Evolutionary conservation across 2,888 invertebrate genomes (phyloP).

Genomic region (Cinara cedri): DNA sequence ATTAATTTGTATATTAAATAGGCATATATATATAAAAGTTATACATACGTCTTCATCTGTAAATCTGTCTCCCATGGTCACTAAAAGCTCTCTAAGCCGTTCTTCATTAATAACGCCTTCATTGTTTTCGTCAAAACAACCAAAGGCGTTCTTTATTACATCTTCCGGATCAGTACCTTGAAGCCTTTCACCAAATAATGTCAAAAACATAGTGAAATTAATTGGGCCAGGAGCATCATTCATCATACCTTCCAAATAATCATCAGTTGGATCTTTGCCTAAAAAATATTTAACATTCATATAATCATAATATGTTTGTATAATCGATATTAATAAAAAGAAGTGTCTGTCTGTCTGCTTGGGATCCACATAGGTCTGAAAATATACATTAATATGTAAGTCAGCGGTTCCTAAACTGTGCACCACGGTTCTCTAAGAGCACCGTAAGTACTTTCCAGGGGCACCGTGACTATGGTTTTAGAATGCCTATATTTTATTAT

Average conservation of each 20-base stretch:
- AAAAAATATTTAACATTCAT: constrained; percentile 55
- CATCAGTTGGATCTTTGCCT: constrained; percentile 96
- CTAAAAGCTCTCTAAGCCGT: constrained; percentile 89
- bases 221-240: constrained; percentile 98
- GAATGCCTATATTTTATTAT: too few species aligned
- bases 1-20: too few species aligned
- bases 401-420: too few species aligned
- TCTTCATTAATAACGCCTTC: constrained; percentile 91
- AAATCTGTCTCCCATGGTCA: constrained; percentile 96
- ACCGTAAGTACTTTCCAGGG: too few species aligned
- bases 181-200: constrained; percentile 95
- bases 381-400: too few species aligned
- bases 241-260: constrained; percentile 97
- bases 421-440: too few species aligned
- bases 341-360: too few species aligned
- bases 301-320: background rate
- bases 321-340: too few species aligned
- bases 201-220: constrained; percentile 99
- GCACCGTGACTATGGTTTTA: too few species aligned
- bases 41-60: constrained; percentile 85
- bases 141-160: constrained; percentile 99
- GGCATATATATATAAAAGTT: too few species aligned
- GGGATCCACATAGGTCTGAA: too few species aligned
- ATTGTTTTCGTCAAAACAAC: constrained; percentile 98
- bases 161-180: constrained; percentile 99